Percentiles rank a stretch among this genome's conserved stretches.
Conservation (phyloP, 2,113 vertebrate species). For the Tor tambroides region DNA sequence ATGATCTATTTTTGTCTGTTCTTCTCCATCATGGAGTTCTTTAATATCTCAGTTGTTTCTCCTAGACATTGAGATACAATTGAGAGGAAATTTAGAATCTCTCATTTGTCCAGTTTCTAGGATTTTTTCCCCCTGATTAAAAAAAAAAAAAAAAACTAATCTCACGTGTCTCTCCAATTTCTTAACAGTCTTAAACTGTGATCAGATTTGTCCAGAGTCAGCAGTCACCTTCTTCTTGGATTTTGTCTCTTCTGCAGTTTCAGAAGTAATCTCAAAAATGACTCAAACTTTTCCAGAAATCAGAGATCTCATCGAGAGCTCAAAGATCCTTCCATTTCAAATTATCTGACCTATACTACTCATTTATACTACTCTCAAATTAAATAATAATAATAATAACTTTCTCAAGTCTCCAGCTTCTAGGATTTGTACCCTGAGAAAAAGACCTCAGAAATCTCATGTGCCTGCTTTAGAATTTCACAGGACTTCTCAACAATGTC, state of each 20-base stretch:
- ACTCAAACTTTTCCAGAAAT: neutral
- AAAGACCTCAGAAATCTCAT: too few relatives aligned
- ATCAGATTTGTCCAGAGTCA: too few relatives aligned
- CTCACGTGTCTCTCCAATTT: too few relatives aligned
- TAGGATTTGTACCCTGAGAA: neutral
- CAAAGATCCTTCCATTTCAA: neutral
- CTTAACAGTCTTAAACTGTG: too few relatives aligned
- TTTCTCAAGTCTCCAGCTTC: neutral
- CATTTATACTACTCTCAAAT: too few relatives aligned
- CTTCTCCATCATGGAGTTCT: neutral
- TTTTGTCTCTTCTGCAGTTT: too few relatives aligned
- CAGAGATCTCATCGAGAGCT: neutral
- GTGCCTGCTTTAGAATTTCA: neutral
- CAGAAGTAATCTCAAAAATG: neutral
- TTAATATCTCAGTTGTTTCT: too few relatives aligned
- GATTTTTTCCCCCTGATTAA: neutral
- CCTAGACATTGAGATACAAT: neutral
- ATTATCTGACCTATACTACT: neutral
- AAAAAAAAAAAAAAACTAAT: too few relatives aligned
- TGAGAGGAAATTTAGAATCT: neutral
- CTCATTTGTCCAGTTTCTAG: neutral
- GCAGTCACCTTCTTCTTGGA: too few relatives aligned
- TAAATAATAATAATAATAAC: too few relatives aligned
- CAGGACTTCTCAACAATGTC: neutral
- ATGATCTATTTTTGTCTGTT: neutral